A percentile compares a stretch with the other conserved stretches of the same genome.
These are phyloP conservation scores for Microcebus tavaratra DNA, from an alignment of 2,113 vertebrate genomes.

Conservation along the genomic window DNA sequence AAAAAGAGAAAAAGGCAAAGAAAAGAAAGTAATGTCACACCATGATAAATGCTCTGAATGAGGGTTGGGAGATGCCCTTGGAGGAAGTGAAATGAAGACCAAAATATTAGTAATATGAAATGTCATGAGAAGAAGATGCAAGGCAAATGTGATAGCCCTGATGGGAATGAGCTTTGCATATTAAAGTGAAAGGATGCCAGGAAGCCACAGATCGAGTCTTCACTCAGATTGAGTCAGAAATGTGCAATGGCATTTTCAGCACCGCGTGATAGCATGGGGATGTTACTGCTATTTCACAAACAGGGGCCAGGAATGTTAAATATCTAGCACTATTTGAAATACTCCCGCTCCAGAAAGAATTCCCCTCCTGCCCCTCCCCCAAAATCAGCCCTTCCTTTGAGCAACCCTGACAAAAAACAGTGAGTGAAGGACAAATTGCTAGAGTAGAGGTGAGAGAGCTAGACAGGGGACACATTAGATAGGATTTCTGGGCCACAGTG, in stretches of 20 bases:
- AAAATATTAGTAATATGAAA: constrained; percentile 3
- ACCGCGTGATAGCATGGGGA: not conserved
- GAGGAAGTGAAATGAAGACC: not conserved
- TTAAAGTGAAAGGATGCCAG: not conserved
- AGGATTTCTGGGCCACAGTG: not conserved
- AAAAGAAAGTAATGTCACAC: not conserved
- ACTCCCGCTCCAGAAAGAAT: constrained; percentile 14
- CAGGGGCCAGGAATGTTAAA: not conserved
- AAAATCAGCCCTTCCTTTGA: not conserved
- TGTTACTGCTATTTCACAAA: not conserved
- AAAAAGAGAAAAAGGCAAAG: constrained; percentile 9
- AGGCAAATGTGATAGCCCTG: not conserved
- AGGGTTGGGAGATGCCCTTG: not conserved
- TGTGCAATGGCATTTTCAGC: not conserved
- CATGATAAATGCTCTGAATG: not conserved
- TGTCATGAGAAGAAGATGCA: not conserved
- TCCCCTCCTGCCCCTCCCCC: not conserved
- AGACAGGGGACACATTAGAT: not conserved
- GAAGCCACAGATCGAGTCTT: not conserved
- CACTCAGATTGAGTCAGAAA: not conserved
- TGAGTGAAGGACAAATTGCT: not conserved
- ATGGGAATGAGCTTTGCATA: not conserved
- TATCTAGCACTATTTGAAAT: not conserved
- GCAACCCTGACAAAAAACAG: not conserved
- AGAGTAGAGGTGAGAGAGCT: not conserved